Base-by-base conservation (phyloP, 2,797 vertebrate species). In the Tokudaia tokunoshimensis region DNA sequence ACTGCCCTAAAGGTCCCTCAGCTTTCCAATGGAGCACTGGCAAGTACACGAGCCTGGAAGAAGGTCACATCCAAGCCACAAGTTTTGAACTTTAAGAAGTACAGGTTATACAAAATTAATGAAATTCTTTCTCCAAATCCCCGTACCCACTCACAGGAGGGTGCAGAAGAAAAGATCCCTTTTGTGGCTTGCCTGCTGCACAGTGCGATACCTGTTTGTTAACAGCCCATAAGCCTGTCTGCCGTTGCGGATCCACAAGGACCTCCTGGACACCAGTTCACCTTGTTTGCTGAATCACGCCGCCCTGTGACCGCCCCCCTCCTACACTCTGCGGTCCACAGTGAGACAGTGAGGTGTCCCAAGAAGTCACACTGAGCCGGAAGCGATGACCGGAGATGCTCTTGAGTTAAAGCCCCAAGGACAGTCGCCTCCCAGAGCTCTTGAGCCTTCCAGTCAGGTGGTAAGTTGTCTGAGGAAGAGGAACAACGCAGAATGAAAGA, bases 361-460 rank as follows among this genome's bases (percentile, higher is more conserved):
- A 0, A 31, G 37, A 57, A 61, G 17, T 44, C 34, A 15, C 44
- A 13, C 13, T 17, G 50, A 55, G 67, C 34, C 50, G 52, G 31
- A 85, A 67, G 83, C 44, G 24, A 31, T 74, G n/a, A 29, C 4
- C 52, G 41, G 67, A 41, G 67, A 24, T 31, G 0, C 2, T 1
- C 34, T 37, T 55, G 44, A 19, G 93, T 76, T 65, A 87, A 82
- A 47, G 37, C 50, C 15, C 44, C 3, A 15, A 76, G 24, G 31
- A n/a, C 76, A 34, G 88, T 17, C 59, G 4, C 22, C 41, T 6
- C 29, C 26, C 12, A 6, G 10, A 75, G n/a, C 7, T 59, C 89
- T 63, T 14, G 31, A 47, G 50, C 44, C 80, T 82, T 78, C 57
- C 72, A 74, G 57, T 89, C 91, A 95, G 74, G 44, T 59, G 86